Conservation (phyloP, 2,888 invertebrate genomes). For the Morpho deidamia region DNA sequence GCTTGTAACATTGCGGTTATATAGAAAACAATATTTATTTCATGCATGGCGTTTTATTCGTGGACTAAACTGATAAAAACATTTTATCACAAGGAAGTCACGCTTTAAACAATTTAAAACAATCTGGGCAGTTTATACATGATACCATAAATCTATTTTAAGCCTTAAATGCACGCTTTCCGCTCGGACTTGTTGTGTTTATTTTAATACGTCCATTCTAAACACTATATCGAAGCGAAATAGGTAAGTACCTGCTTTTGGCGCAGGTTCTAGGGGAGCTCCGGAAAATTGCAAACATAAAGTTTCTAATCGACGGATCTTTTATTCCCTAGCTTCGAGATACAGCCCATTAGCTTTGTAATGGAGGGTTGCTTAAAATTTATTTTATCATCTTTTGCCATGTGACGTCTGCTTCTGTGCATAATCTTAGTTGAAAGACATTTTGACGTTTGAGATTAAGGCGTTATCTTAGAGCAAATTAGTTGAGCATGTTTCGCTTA, state of each 20-base stretch:
- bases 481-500: too few relatives aligned
- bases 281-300: conserved; percentile 75
- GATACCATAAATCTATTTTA: too few relatives aligned
- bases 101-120: too few relatives aligned
- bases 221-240: neutral
- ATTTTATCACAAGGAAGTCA: too few relatives aligned
- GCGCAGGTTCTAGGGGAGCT: conserved; percentile 44
- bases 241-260: conserved; percentile 1
- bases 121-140: too few relatives aligned
- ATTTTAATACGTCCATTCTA: conserved; percentile 1
- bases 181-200: conserved; percentile 3
- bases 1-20: too few relatives aligned
- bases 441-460: conserved; percentile 8
- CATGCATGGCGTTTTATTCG: too few relatives aligned
- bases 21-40: too few relatives aligned
- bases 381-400: conserved; percentile 76
- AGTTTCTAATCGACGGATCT: conserved; percentile 78
- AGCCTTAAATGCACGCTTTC: neutral
- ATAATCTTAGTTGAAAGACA: conserved; percentile 14
- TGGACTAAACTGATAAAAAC: too few relatives aligned
- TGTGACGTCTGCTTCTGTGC: conserved; percentile 64
- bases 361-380: conserved; percentile 72
- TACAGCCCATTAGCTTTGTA: conserved; percentile 76
- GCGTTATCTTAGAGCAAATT: too few relatives aligned
- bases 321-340: conserved; percentile 73